Conservation (phyloP, 2,888 invertebrate genomes). For the Eilema caniola region DNA sequence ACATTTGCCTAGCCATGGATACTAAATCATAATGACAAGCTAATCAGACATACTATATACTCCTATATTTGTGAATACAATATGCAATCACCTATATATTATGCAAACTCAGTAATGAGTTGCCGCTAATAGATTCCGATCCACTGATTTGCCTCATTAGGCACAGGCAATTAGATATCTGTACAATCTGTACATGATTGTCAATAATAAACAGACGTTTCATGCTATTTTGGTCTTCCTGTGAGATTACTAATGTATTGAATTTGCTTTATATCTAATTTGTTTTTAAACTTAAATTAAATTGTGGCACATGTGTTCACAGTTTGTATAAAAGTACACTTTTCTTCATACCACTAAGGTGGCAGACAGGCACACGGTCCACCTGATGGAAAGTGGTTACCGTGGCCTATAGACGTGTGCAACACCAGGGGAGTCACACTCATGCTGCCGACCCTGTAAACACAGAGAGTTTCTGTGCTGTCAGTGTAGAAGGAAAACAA, state of each 20-base stretch:
- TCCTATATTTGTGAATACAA: conserved; percentile 35
- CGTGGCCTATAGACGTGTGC: too few species aligned
- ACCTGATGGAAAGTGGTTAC: too few species aligned
- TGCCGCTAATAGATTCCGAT: conserved; percentile 60
- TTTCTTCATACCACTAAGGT: too few species aligned
- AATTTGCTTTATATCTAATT: neutral
- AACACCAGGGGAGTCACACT: too few species aligned
- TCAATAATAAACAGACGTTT: neutral
- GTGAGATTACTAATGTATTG: neutral
- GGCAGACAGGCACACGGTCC: too few species aligned
- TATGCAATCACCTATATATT: conserved; percentile 49
- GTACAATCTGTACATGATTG: conserved; percentile 25
- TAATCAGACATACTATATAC: conserved; percentile 44
- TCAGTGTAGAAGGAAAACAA: too few species aligned
- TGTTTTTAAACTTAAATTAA: too few species aligned
- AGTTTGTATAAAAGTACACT: too few species aligned
- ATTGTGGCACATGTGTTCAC: too few species aligned
- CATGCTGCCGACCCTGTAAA: too few species aligned
- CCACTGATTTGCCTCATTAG: conserved; percentile 62
- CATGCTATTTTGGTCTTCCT: neutral
- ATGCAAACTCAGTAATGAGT: conserved; percentile 57
- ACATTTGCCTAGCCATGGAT: conserved; percentile 27
- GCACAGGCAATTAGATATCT: conserved; percentile 47
- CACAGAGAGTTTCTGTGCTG: too few species aligned
- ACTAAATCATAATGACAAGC: conserved; percentile 39